Base-by-base conservation (phyloP, 2,888 invertebrate genomes). In the Loripinus fragilis region DNA sequence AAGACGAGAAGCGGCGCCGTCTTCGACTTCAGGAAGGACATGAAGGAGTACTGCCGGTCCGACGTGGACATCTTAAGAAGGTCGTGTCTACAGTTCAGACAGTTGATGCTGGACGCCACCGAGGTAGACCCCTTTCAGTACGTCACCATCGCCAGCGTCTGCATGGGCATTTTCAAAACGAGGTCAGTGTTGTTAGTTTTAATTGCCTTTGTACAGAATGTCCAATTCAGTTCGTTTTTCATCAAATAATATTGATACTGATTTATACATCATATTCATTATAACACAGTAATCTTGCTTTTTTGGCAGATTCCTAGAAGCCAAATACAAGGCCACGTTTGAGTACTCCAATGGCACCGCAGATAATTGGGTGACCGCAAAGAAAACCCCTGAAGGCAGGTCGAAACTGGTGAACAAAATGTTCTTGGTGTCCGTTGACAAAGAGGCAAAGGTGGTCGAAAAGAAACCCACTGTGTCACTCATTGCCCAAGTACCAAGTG, bases 21-120 rank as follows among this genome's bases (percentile, higher is more conserved):
- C 2, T 79, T 81, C 42, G 78, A 80, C 60, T 81, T 85, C 68
- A 17, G 68, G 15, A 67, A 70, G 50, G 80, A 85, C 45, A 80
- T 85, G 65, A 25, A 67, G 42, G 74, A 60, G 65, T 84, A 85
- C 65, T 85, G 81, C 67, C 52, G 78, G 8, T 55, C 70, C 12
- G 81, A 81, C 48, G 81, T 81, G 1, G 78, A 78, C 52, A 80
- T 80, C 15, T 42, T 84, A 33, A 25, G 80, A 41, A n/a, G 60
- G 12, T 74, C 76, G 1, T 76, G 74, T 52, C 23, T 80, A 23
- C 74, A 65, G 23, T 85, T 82, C 41, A 67, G 78, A 17, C 7
- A 20, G 5, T 17, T 30, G 33, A 17, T 60, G 12, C 5, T 60
- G 17, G 60, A 60, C 17, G 60, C 33, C 3, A 60, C 60, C 7